Percentiles rank a stretch among this genome's conserved stretches.
These are phyloP conservation scores for Crypturellus undulatus DNA, from an alignment of 2,113 vertebrate species.

Conservation along the genomic window DNA sequence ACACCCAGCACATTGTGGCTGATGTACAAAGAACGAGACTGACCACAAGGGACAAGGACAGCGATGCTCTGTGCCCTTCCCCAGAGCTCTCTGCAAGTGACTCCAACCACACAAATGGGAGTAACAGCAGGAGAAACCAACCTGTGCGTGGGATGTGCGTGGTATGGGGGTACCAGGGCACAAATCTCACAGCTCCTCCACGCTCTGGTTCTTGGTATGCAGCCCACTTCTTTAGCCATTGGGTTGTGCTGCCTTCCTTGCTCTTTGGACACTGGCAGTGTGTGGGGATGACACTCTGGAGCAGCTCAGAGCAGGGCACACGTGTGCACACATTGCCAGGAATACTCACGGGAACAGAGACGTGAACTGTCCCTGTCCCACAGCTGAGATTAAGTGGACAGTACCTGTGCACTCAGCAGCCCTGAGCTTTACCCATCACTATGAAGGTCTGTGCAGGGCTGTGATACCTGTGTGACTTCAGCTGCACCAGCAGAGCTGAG, in stretches of 20 bases:
- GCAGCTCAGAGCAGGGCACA: neutral
- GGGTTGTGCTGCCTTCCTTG: rapidly evolving
- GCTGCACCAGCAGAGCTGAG: neutral
- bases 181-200: no score
- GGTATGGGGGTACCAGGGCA: neutral
- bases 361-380: rapidly evolving
- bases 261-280: neutral
- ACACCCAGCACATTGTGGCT: neutral
- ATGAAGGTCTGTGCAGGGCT: neutral
- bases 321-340: neutral
- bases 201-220: neutral
- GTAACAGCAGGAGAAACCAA: neutral
- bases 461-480: neutral
- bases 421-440: neutral
- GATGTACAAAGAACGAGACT: neutral
- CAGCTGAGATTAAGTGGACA: rapidly evolving
- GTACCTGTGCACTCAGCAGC: neutral
- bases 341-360: neutral
- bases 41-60: neutral
- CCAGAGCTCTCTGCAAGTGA: neutral
- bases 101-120: rapidly evolving
- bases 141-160: neutral
- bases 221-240: rapidly evolving
- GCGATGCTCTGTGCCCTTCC: neutral
- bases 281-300: neutral